Conservation (phyloP, 2,113 vertebrate genomes). For the Pseudopodoces humilis region DNA sequence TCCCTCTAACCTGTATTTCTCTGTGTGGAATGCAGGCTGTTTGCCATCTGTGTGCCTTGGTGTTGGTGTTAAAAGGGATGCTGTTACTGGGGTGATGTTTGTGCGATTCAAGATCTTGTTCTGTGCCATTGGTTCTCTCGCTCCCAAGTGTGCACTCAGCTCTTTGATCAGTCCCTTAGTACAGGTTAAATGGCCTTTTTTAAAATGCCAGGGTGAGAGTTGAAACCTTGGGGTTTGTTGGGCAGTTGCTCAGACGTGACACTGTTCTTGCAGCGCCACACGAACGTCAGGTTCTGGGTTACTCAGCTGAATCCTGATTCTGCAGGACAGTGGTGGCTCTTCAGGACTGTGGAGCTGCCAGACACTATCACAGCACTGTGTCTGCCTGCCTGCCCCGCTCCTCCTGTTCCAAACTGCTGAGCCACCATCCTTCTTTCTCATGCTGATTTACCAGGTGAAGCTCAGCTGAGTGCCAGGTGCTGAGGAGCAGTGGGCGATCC, state of each 20-base stretch:
- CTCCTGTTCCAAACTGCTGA: background rate
- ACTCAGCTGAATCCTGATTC: background rate
- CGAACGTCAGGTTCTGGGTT: accelerated
- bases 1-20: background rate
- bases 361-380: accelerated
- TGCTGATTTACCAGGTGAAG: accelerated
- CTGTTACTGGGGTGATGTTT: background rate
- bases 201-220: background rate
- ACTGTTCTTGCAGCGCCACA: background rate
- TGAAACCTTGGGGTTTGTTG: background rate
- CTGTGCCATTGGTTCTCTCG: background rate
- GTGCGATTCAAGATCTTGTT: background rate
- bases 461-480: background rate
- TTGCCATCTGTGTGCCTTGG: background rate
- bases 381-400: background rate
- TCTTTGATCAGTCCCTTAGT: background rate
- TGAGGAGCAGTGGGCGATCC: background rate
- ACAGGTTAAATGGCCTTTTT: background rate
- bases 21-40: background rate
- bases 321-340: background rate
- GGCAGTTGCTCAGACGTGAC: accelerated
- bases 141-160: background rate
- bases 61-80: background rate
- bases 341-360: background rate
- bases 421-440: background rate